Conservation (phyloP, 2,797 vertebrate species). For the Lithobates pipiens region DNA sequence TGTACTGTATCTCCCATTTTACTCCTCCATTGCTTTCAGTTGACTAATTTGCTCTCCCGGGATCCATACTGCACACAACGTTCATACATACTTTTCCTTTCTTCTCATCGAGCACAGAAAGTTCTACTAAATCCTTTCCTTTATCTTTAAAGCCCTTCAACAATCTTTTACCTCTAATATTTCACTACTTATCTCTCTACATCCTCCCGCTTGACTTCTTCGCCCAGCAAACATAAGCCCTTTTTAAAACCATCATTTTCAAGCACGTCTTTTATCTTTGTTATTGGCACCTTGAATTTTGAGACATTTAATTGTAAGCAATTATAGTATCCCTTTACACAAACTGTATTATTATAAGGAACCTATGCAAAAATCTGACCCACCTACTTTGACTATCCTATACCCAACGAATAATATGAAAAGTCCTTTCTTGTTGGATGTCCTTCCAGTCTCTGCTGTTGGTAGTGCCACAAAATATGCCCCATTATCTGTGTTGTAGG, state of each 20-base stretch:
- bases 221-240: background rate
- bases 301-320: background rate
- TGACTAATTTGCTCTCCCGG: background rate
- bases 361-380: background rate
- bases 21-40: background rate
- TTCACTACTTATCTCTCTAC: background rate
- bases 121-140: slow-evolving; percentile 1
- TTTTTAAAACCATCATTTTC: background rate
- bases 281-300: background rate
- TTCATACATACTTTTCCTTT: slow-evolving; percentile 1
- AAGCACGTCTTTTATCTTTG: background rate
- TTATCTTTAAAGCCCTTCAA: background rate
- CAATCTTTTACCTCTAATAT: slow-evolving; percentile 1
- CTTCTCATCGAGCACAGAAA: background rate
- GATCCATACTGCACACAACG: background rate
- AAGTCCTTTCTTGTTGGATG: too few species aligned
- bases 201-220: slow-evolving; percentile 1
- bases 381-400: too few species aligned
- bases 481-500: too few species aligned
- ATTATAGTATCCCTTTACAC: background rate
- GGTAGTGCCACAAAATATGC: too few species aligned
- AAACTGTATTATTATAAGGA: background rate
- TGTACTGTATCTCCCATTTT: background rate
- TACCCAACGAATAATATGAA: too few species aligned
- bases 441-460: background rate